Evolutionary conservation across 2,888 invertebrate genomes (phyloP).

Genomic region (Ecdyonurus torrentis): DNA sequence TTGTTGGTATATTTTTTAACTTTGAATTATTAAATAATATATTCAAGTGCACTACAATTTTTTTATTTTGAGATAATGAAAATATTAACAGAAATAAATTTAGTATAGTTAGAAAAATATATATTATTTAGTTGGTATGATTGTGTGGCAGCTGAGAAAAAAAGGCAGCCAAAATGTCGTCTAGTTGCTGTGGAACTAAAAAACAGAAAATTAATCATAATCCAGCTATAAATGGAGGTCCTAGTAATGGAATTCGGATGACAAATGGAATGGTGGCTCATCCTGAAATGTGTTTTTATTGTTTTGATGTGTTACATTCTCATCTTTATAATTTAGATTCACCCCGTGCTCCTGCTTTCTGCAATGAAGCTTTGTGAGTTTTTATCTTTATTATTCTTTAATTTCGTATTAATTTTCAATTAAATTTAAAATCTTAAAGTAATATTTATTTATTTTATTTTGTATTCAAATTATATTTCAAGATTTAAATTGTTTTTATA

Average conservation of each 20-base stretch:
- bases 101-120: slow-evolving; percentile 23
- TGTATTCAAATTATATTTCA: no score
- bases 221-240: slow-evolving; percentile 39
- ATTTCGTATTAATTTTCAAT: no score
- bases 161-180: slow-evolving; percentile 44
- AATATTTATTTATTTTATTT: slow-evolving; percentile 9
- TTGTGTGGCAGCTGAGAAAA: slow-evolving; percentile 14
- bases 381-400: slow-evolving; percentile 1
- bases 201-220: slow-evolving; percentile 72
- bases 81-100: slow-evolving; percentile 8
- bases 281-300: slow-evolving; percentile 97
- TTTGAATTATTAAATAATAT: not conserved
- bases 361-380: slow-evolving; percentile 90
- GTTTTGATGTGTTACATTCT: slow-evolving; percentile 95
- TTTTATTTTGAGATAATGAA: not conserved
- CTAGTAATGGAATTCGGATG: slow-evolving; percentile 25
- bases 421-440: not conserved
- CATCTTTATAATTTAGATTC: slow-evolving; percentile 86
- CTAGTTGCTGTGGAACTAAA: slow-evolving; percentile 82
- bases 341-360: slow-evolving; percentile 80
- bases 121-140: slow-evolving; percentile 3
- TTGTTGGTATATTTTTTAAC: not conserved
- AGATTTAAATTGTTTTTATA: no score
- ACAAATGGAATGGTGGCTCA: slow-evolving; percentile 49
- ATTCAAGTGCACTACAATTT: not conserved